Percentiles rank a stretch among this genome's conserved stretches.
These are phyloP conservation scores for Tadarida brasiliensis DNA, from an alignment of 2,797 vertebrate genomes.

Conservation along the genomic window DNA sequence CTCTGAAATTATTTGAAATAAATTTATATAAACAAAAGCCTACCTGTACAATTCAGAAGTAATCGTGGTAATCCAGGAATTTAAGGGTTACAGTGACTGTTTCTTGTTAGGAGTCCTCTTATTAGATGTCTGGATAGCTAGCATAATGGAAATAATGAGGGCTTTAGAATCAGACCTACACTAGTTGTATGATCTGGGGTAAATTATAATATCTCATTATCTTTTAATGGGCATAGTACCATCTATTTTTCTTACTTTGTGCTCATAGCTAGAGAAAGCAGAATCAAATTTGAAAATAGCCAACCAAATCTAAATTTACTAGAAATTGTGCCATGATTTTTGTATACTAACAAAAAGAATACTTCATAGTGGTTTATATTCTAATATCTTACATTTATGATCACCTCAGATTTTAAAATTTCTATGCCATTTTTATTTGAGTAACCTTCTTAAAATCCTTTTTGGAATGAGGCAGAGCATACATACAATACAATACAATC, in stretches of 20 bases:
- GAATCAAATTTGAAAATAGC: not conserved
- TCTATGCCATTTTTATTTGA: constrained; percentile 28
- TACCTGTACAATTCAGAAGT: constrained; percentile 3
- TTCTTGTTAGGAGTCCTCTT: constrained; percentile 3
- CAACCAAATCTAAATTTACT: constrained; percentile 14
- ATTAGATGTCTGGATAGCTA: not conserved
- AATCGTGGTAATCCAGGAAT: not conserved
- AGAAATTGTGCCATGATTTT: not conserved
- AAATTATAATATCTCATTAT: not conserved
- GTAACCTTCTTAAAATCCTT: constrained; percentile 6
- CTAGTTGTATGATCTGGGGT: not conserved
- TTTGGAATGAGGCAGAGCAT: not conserved
- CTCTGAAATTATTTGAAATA: not conserved
- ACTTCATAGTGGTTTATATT: not conserved
- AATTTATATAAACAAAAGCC: constrained; percentile 28
- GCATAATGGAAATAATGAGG: not conserved
- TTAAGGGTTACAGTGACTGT: not conserved
- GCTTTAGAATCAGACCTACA: constrained; percentile 10
- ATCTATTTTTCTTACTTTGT: not conserved
- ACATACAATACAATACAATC: not conserved
- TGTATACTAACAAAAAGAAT: not conserved
- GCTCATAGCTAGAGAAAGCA: not conserved
- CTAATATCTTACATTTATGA: not conserved
- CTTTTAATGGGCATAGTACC: not conserved
- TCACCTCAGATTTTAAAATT: not conserved